Evolutionary conservation across 1,140 invertebrate genomes (phyloP).

Genomic region (Pantala flavescens): DNA sequence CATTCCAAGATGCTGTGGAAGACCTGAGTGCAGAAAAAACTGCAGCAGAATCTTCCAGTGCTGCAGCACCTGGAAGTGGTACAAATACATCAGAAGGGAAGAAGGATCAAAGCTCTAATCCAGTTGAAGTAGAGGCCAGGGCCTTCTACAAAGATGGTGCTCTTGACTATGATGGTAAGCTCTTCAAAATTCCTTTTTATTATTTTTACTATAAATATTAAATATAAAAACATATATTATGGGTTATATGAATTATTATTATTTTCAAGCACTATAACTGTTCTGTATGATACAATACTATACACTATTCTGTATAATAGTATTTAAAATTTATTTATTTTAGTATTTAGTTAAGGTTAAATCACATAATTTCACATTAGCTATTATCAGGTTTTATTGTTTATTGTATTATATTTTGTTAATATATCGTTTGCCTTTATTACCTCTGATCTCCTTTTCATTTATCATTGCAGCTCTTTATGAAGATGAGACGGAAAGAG

Average conservation of each 20-base stretch:
- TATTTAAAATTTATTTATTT: too few species aligned
- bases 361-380: not conserved
- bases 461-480: conserved; percentile 57
- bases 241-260: too few species aligned
- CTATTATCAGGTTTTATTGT: not conserved
- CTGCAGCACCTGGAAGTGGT: not conserved
- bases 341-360: not conserved
- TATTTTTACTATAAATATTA: too few species aligned
- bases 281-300: too few species aligned
- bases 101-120: not conserved
- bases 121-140: not conserved
- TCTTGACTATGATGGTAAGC: conserved; percentile 56
- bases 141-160: conserved; percentile 38
- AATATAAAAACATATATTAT: too few species aligned
- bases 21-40: not conserved
- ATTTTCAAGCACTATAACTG: too few species aligned
- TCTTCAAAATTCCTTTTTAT: not conserved
- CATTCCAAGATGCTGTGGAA: conserved; percentile 16
- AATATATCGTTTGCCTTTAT: not conserved
- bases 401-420: not conserved
- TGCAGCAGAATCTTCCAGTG: conserved; percentile 1
- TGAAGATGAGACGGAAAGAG: conserved; percentile 76
- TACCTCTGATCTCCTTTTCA: not conserved
- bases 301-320: too few species aligned
- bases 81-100: not conserved